Conservation (phyloP, 2,888 invertebrate species). For the Caenorhabditis imperialis region DNA sequence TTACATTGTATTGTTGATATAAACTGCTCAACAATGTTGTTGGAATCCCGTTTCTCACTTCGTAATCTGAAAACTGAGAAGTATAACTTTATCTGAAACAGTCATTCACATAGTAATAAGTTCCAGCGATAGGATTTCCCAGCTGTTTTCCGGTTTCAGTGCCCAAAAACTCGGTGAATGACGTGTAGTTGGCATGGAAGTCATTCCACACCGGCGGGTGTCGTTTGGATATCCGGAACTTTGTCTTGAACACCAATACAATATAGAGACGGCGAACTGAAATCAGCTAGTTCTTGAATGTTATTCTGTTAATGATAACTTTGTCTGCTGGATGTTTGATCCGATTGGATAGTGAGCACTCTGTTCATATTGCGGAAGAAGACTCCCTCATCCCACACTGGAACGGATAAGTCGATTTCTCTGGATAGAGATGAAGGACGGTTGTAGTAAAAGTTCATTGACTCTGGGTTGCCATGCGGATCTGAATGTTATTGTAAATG, state of each 20-base stretch:
- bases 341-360: slow-evolving; percentile 69
- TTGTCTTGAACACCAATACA: slow-evolving; percentile 70
- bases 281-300: slow-evolving; percentile 1
- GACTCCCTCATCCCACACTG: slow-evolving; percentile 71
- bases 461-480: slow-evolving; percentile 71
- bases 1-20: too few species aligned
- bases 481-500: slow-evolving; percentile 46
- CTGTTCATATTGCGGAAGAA: slow-evolving; percentile 71
- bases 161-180: slow-evolving; percentile 68
- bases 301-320: slow-evolving; percentile 25
- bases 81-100: slow-evolving; percentile 3
- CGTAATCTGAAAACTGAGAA: slow-evolving; percentile 54
- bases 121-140: slow-evolving; percentile 65
- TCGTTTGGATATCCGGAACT: slow-evolving; percentile 61
- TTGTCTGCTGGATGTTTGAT: slow-evolving; percentile 65
- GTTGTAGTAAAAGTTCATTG: slow-evolving; percentile 72
- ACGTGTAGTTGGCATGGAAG: slow-evolving; percentile 69
- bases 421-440: slow-evolving; percentile 65
- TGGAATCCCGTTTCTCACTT: slow-evolving; percentile 50
- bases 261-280: slow-evolving; percentile 69
- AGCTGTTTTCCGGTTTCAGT: slow-evolving; percentile 68
- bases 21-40: too few species aligned
- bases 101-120: slow-evolving; percentile 62
- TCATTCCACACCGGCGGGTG: slow-evolving; percentile 67
- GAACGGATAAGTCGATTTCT: slow-evolving; percentile 66